Evolutionary conservation across 2,113 vertebrate genomes (phyloP), one percentile per base, ranked within the genome.

Genomic region (Triplophysa rosa): DNA sequence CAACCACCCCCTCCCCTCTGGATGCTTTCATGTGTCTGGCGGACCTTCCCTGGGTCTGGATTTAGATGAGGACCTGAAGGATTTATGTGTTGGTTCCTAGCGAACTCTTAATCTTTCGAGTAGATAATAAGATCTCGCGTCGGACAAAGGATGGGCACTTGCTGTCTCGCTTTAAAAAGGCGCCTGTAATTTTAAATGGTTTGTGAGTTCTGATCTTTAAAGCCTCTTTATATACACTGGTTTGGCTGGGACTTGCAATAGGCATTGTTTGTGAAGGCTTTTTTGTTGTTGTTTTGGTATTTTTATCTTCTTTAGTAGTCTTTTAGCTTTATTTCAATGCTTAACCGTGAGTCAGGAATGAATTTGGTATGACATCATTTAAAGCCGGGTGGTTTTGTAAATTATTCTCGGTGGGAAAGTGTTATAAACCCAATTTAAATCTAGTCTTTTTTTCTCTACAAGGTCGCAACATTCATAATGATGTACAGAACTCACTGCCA

Each of bases 401-500:
- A 65, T 29, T 16, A 8, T 37, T 61, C 14, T 64, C 23, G 65
- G 49, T 77, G 45, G 23, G 52, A 49, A 52, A 52, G 14, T 45
- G 24, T 65, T 78, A 16, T 3, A 21, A 65, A 47, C 62, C 14
- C 26, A 0, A 21, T 23, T 65, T 24, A 82, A 89, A 80, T 67
- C 33, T 5, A 37, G 68, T 81, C 63, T 83, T 78, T 75, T 84
- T 3, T 66, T 68, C 24, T 65, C 24, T 69, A 73, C 65, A 80
- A 99, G 98, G 97, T 99, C 86, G 98, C 98, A 71, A 99, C 98
- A 58, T 99, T 99, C 87, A 99, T 99, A 89, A 99, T 99, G 98
- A 99, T 99, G 98, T 99, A 99, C 88, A 95, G 98, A 90, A 99
- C 98, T 54, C 98, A 99, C 92, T 99, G 98, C 90, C 98, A 99